Evolutionary conservation across 1,140 invertebrate genomes (phyloP), one percentile per base, ranked within the genome.

Genomic region (Drosophila leontia): DNA sequence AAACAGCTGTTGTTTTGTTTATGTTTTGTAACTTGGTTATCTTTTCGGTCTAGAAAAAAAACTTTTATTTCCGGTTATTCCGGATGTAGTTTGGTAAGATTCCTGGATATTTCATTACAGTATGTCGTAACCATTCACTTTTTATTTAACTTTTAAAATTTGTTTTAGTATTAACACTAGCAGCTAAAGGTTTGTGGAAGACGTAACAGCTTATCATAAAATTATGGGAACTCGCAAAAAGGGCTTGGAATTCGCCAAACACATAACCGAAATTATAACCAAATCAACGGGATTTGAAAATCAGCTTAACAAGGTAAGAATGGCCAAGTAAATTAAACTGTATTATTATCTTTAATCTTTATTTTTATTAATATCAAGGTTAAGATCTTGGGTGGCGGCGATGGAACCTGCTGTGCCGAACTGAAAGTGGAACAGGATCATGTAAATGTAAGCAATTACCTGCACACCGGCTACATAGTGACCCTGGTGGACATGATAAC

Each of bases 401-500:
- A 95, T 91, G 97, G 97, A 11, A 93, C 93, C 17, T 95, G 96
- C 82, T 93, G 94, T 39, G 96, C 96, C 32, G 96, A 98, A 93
- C 95, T 99, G 80, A 95, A 94, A 82, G 95, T 99, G 1, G 94
- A 93, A 0, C 93, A 96, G 32, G 96, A 98, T 71, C 96, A 98
- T 92, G 88, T 96, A 1, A 99, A 99, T 92, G 78, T 93, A 23
- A 93, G 92, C 47, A 97, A 97, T 1, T 95, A 95, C 3, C 92
- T 98, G 6, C 97, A 99, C 93, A 97, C 97, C 42, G 98, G 97
- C 13, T 95, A 97, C 75, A 97, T 96, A 12, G 95, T 96, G 11
- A 96, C 96, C 2, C 83, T 98, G 12, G 95, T 98, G 12, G 98
- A 99, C 93, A 94, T 94, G 68, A 92, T 98, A 11, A 98, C 98